A percentile compares a stretch with the other conserved stretches of the same genome.
These are phyloP conservation scores for Enteromius trimaculatus DNA, from an alignment of 2,797 vertebrate genomes.

Conservation along the genomic window DNA sequence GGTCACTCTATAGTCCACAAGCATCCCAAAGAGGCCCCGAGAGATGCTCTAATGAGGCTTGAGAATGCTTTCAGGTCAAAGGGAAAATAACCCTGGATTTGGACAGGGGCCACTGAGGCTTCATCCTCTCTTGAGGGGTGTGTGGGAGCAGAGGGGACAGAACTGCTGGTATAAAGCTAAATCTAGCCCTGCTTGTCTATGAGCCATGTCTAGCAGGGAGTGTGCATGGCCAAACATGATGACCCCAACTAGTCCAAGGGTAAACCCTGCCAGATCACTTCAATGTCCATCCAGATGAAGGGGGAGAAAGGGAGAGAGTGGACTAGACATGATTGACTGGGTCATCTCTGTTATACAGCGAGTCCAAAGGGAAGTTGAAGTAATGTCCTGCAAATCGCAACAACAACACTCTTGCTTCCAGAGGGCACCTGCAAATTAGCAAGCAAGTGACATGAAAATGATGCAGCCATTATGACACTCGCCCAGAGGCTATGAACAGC, in stretches of 20 bases:
- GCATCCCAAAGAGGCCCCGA: conserved; percentile 5
- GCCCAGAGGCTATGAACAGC: neutral
- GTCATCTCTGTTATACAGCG: neutral
- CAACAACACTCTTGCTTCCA: neutral
- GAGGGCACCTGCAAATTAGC: conserved; percentile 24
- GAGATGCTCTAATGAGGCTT: conserved; percentile 37
- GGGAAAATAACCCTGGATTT: conserved; percentile 44
- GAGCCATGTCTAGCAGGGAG: conserved; percentile 58
- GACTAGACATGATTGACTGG: conserved; percentile 43
- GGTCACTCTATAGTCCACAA: conserved; percentile 11
- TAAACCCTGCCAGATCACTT: conserved; percentile 67
- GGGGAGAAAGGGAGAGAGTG: neutral
- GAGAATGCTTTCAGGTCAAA: conserved; percentile 25
- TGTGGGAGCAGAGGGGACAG: neutral
- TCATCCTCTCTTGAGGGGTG: conserved; percentile 10
- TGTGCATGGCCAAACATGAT: conserved; percentile 63
- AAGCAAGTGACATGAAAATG: conserved; percentile 41
- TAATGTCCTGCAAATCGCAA: neutral
- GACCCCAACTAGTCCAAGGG: conserved; percentile 61
- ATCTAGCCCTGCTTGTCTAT: conserved; percentile 29
- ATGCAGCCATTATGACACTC: conserved; percentile 9
- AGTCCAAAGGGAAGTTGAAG: neutral
- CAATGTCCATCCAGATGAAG: conserved; percentile 57
- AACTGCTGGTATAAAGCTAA: conserved; percentile 26
- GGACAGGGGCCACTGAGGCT: conserved; percentile 7